Evolutionary conservation across 1,140 invertebrate genomes (phyloP).

Genomic region (Drosophila sp.): DNA sequence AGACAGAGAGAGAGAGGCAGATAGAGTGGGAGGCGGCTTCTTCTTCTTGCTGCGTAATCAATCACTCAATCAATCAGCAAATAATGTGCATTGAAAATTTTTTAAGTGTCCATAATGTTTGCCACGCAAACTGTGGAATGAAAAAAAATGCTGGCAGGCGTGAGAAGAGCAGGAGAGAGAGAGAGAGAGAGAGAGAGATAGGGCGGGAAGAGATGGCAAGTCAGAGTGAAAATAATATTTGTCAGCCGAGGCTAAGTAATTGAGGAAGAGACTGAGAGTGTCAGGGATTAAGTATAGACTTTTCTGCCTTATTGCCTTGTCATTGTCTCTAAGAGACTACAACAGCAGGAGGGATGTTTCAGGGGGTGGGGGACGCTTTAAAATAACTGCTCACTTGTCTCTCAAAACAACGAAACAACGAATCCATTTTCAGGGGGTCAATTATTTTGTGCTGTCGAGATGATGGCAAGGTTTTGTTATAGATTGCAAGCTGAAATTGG

Average conservation of each 20-base stretch:
- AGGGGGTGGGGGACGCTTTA: background rate
- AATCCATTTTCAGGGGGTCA: slow-evolving; percentile 36
- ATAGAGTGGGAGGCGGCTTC: background rate
- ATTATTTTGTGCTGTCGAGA: slow-evolving; percentile 46
- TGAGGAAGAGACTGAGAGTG: slow-evolving; percentile 21
- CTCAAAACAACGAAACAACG: slow-evolving; percentile 25
- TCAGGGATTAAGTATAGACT: slow-evolving; percentile 39
- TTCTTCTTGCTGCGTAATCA: slow-evolving; percentile 57
- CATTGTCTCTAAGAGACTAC: slow-evolving; percentile 24
- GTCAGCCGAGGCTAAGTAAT: slow-evolving; percentile 38
- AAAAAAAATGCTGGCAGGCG: background rate
- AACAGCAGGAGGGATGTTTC: background rate
- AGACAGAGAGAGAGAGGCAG: background rate
- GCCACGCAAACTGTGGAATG: slow-evolving; percentile 50
- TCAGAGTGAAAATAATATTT: slow-evolving; percentile 39
- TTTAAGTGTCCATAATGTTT: slow-evolving; percentile 73
- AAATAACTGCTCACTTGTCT: slow-evolving; percentile 35
- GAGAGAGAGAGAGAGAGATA: too few species aligned
- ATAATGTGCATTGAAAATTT: slow-evolving; percentile 82
- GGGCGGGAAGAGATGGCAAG: slow-evolving; percentile 2
- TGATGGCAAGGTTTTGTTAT: slow-evolving; percentile 29
- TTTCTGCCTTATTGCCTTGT: slow-evolving; percentile 49
- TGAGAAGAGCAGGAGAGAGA: background rate
- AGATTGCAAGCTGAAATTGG: slow-evolving; percentile 30
- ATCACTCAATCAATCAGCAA: slow-evolving; percentile 83